Conservation (phyloP, 2,888 invertebrate species). For the Aleiodes leptofemur region DNA sequence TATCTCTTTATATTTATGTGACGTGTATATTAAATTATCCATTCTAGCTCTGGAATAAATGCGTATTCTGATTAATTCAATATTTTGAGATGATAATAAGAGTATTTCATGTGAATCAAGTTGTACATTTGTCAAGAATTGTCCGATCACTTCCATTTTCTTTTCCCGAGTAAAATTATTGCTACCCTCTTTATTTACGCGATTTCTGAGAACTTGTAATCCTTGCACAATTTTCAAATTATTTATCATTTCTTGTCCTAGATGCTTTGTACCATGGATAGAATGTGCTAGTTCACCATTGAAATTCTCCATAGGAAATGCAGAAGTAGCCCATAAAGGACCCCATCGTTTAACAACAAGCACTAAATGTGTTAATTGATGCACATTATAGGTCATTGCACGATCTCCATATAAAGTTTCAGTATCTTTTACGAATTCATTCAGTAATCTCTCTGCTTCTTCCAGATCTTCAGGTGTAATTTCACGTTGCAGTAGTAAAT, state of each 20-base stretch:
- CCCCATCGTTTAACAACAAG: conserved; percentile 58
- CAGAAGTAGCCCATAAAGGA: conserved; percentile 51
- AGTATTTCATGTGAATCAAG: not conserved
- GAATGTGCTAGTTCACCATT: conserved; percentile 23
- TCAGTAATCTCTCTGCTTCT: conserved; percentile 47
- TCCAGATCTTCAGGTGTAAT: conserved; percentile 44
- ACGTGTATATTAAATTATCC: no score
- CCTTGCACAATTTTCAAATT: conserved; percentile 29
- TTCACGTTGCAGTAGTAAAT: not conserved
- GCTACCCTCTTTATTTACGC: no score
- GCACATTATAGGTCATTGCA: conserved; percentile 55
- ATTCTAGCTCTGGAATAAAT: no score
- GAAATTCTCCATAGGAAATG: conserved; percentile 25
- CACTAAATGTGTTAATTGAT: conserved; percentile 56
- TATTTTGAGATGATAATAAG: conserved; percentile 7
- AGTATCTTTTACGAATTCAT: conserved; percentile 55
- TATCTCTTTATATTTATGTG: no score
- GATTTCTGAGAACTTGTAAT: conserved; percentile 14
- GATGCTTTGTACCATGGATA: not conserved
- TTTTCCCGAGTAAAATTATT: no score
- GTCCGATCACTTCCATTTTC: not conserved
- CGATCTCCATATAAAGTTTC: conserved; percentile 48
- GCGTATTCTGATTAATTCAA: not conserved
- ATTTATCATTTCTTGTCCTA: conserved; percentile 17
- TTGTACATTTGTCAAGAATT: not conserved